Evolutionary conservation across 2,888 invertebrate genomes (phyloP), one percentile per base, ranked within the genome.

Genomic region (Sphaerolaimus hirsutus): DNA sequence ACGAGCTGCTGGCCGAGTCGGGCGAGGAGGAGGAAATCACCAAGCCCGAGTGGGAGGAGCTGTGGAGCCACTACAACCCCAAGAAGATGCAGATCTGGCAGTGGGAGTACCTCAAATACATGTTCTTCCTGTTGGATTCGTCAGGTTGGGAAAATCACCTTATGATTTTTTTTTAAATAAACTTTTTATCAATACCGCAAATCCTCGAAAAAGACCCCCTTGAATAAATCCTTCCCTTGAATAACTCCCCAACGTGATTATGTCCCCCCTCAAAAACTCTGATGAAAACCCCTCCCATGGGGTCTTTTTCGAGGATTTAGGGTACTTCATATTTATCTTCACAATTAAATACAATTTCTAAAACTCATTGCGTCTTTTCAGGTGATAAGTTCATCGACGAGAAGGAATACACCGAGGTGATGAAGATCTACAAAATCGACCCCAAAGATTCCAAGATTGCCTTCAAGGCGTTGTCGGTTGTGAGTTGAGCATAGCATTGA

Each of bases 91-190:
- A 37, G 10, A 40, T 47, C 35, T 50, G 50, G 50, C 46, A 47
- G 42, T 49, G 50, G 49, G 49, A 49, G 41, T 50, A 50, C 26
- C 38, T 50, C 17, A 50, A 50, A 41, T 50, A 44, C 42, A 49
- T 50, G 48, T 50, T 50, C 44, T 49, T 50, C 42, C 44, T 50
- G 1, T 19, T 50, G 26, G 50, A 50, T 37, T 10, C 22, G 3
- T 19, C 38, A 19, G 43, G 43, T 29, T 17, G 4, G 21, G 7
- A 32, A 32, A 12, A 32, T 32, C 17, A 17, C 17, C 32, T n/a
- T n/a, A 36, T 3, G 17, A 10, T 14, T 29, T 29, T 29, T 14
- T 29, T 29, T 29, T 7, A 10, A 36, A 4, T 10, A 4, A 19
- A 36, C 10, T 10, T 36, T 3, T 17, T 36, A 36, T 4, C 36